Base-by-base conservation (phyloP, 2,797 vertebrate genomes). In the Catamblyrhynchus diadema region DNA sequence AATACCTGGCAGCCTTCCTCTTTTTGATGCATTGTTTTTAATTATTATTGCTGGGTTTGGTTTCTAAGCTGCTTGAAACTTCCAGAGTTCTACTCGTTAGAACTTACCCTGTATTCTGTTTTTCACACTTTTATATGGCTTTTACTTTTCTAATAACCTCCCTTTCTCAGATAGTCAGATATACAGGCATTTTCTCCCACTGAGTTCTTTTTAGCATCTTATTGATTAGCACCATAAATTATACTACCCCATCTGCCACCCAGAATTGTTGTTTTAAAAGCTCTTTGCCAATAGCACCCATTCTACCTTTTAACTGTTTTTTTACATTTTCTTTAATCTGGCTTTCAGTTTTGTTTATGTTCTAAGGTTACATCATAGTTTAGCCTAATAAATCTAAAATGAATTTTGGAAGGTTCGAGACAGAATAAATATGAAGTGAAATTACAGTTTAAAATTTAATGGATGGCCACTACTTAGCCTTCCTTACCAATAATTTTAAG, bases 401-500 rank as follows among this genome's bases (percentile, higher is more conserved):
- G 75, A 73, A 88, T 75, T n/a, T 66, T 19, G 7, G 20, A 86
- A 62, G 8, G 45, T 75, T 92, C 78, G 59, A 72, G 12, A 59
- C 18, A 81, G 69, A 93, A 56, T 41, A 81, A 88, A 53, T 50
- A 70, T 18, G 14, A 90, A 86, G 18, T 54, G 30, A 86, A 90
- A 81, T 67, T 47, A 57, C 14, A 72, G 54, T 59, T 83, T 57
- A 50, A 91, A 73, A 45, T 60, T 42, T 32, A 90, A 75, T 20
- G 69, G 51, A 25, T 27, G 81, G 54, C 6, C 48, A 44, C n/a
- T 81, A 61, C 18, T 59, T 42, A 69, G 70, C 13, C 23, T 65
- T 90, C 10, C 54, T 77, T 71, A 73, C 24, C 53, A 94, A 92
- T 85, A 96, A 82, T 71, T 48, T 85, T 41, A 82, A 87, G 83